phyloP scores from a whole-genome alignment of 2,113 vertebrate species.

The Pterocles orientalis region DNA sequence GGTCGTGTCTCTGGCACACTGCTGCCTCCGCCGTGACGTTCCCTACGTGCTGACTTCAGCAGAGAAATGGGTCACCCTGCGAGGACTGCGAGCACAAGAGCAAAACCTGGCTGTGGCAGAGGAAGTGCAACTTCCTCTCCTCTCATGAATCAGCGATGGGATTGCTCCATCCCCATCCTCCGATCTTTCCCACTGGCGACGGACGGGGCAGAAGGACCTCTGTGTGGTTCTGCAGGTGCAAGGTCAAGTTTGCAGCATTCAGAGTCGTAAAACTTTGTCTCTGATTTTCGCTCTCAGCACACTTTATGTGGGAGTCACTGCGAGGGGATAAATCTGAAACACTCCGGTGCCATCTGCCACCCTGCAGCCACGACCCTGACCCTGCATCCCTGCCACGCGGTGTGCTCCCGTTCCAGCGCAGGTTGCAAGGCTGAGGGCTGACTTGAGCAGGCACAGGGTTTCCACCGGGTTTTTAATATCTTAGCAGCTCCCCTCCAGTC shows the following conservation, averaged over 20 bases:
- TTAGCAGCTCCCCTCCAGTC: background rate
- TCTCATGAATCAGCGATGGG: background rate
- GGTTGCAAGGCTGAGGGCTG: background rate
- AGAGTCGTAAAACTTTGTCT: background rate
- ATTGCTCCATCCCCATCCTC: background rate
- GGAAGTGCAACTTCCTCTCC: background rate
- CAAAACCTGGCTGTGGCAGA: background rate
- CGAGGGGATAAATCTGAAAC: background rate
- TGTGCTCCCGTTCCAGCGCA: fast-evolving
- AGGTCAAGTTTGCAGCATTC: background rate
- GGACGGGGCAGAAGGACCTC: background rate
- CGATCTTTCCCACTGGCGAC: background rate
- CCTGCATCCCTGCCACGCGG: background rate
- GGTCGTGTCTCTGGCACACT: too few relatives aligned
- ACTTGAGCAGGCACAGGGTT: background rate
- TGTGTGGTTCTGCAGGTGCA: background rate
- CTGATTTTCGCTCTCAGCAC: background rate
- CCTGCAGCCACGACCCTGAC: background rate
- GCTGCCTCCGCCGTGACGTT: background rate
- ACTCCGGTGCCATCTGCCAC: background rate
- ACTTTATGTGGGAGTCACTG: background rate
- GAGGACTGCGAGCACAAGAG: background rate
- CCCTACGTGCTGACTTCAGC: background rate
- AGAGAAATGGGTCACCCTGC: background rate
- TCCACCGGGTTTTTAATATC: background rate